These are phyloP conservation scores for Oscheius sp. DNA, from an alignment of 2,888 invertebrate genomes.

Conservation along the genomic window DNA sequence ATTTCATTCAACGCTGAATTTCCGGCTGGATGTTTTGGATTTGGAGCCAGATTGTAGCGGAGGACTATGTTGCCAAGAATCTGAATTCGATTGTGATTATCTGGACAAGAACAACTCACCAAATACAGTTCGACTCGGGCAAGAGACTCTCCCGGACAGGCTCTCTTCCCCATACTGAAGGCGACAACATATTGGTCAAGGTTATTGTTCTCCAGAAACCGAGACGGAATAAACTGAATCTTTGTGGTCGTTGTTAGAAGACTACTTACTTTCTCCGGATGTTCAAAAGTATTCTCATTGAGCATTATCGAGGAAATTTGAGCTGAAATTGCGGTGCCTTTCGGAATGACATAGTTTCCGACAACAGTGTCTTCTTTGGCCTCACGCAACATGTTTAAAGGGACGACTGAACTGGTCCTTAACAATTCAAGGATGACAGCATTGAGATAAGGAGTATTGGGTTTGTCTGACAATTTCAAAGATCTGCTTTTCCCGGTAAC, in stretches of 20 bases:
- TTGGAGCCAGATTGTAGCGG: slow-evolving; percentile 4
- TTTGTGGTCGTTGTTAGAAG: neutral
- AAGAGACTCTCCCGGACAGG: slow-evolving; percentile 50
- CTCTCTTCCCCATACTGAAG: slow-evolving; percentile 51
- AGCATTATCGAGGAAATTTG: slow-evolving; percentile 44
- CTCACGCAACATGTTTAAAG: slow-evolving; percentile 18
- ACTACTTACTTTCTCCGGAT: slow-evolving; percentile 35
- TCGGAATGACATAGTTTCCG: slow-evolving; percentile 38
- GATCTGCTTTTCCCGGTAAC: neutral
- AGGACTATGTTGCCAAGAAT: slow-evolving; percentile 21
- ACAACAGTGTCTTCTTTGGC: slow-evolving; percentile 39
- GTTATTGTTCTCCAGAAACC: neutral
- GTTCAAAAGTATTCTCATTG: slow-evolving; percentile 41
- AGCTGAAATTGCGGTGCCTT: slow-evolving; percentile 43
- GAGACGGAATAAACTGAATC: slow-evolving; percentile 25
- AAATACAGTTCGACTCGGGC: slow-evolving; percentile 54
- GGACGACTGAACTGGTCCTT: neutral
- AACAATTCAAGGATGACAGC: slow-evolving; percentile 12
- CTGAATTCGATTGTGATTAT: slow-evolving; percentile 3
- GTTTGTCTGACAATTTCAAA: slow-evolving; percentile 9
- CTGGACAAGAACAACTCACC: slow-evolving; percentile 19
- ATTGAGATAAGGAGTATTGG: slow-evolving; percentile 27
- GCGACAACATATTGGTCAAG: slow-evolving; percentile 26
- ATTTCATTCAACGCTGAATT: neutral
- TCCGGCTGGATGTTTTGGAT: neutral